Evolutionary conservation across 2,113 vertebrate genomes (phyloP).

Genomic region (Apteryx owenii): DNA sequence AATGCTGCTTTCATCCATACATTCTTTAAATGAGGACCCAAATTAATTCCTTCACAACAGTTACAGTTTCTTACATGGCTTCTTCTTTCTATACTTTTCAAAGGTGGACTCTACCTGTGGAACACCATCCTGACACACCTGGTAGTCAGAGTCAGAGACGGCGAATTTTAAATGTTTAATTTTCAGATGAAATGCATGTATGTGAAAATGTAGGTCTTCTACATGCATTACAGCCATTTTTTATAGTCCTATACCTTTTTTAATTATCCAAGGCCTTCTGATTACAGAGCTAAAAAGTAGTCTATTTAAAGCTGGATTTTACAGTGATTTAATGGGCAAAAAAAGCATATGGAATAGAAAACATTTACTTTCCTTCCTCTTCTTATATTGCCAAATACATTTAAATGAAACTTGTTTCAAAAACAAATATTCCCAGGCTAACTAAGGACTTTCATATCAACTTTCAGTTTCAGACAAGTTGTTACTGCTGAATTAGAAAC

Average conservation of each 20-base stretch:
- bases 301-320: constrained; percentile 46
- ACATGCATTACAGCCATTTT: background rate
- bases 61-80: background rate
- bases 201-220: constrained; percentile 42
- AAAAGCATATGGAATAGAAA: constrained; percentile 53
- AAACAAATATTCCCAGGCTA: constrained; percentile 67
- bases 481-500: constrained; percentile 46
- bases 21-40: background rate
- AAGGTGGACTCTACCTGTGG: background rate
- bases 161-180: constrained; percentile 15
- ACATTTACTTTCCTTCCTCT: constrained; percentile 53
- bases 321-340: constrained; percentile 19
- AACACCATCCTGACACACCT: background rate
- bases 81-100: background rate
- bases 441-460: constrained; percentile 29
- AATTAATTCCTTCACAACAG: constrained; percentile 1
- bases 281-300: constrained; percentile 49
- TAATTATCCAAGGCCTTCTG: constrained; percentile 54
- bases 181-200: constrained; percentile 16
- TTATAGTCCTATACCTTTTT: constrained; percentile 25
- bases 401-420: constrained; percentile 51
- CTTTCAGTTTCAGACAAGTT: background rate
- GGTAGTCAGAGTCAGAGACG: background rate
- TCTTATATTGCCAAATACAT: constrained; percentile 29
- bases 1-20: constrained; percentile 24